Evolutionary conservation across 2,797 vertebrate genomes (phyloP).

Genomic region (Botia kubotai): DNA sequence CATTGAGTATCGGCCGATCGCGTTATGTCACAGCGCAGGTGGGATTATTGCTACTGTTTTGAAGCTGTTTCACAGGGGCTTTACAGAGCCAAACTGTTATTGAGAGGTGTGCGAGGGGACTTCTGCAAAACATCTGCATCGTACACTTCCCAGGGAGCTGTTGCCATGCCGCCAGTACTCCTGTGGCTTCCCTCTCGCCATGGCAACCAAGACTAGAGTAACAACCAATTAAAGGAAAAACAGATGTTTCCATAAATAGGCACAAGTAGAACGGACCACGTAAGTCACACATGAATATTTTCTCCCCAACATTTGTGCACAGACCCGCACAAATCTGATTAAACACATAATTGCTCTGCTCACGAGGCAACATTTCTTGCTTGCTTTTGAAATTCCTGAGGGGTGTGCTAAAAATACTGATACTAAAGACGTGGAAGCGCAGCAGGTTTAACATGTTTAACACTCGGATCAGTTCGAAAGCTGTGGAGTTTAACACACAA

Average conservation of each 20-base stretch:
- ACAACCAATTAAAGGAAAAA: constrained; percentile 59
- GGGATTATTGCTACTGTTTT: neutral
- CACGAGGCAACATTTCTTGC: neutral
- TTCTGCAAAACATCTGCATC: neutral
- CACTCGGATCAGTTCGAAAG: neutral
- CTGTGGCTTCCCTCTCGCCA: constrained; percentile 64
- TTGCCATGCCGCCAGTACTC: constrained; percentile 66
- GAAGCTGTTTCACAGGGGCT: constrained; percentile 12
- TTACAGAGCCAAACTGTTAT: constrained; percentile 21
- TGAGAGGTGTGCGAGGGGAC: constrained; percentile 19
- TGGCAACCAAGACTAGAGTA: constrained; percentile 64
- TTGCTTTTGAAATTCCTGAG: constrained; percentile 2
- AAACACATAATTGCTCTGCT: neutral
- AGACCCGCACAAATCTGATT: neutral
- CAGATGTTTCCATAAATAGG: constrained; percentile 59
- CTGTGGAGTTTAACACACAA: neutral
- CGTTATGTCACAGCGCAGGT: neutral
- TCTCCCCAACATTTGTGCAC: neutral
- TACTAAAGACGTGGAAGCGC: constrained; percentile 41
- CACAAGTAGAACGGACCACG: constrained; percentile 11
- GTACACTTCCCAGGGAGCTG: constrained; percentile 56
- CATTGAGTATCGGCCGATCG: neutral
- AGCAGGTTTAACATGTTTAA: constrained; percentile 9
- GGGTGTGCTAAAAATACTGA: constrained; percentile 22
- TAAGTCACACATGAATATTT: neutral